Conservation (phyloP, 2,888 invertebrate species). For the Chymomyza procnemis region DNA sequence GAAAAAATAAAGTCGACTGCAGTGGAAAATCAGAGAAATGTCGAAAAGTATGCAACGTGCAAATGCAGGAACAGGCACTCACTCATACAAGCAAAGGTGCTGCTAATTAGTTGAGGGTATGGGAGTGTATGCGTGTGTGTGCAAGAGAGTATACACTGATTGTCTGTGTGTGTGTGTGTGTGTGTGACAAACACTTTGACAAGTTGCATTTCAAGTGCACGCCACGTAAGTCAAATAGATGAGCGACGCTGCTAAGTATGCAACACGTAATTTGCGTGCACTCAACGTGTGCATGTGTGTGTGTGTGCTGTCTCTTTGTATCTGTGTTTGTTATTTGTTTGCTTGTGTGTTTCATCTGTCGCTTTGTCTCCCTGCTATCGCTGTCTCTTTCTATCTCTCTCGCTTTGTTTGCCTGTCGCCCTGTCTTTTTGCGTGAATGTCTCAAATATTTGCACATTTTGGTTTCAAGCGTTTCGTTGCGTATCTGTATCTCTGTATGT, state of each 20-base stretch:
- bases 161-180: not conserved
- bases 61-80: conserved; percentile 13
- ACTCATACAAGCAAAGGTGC: not conserved
- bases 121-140: not conserved
- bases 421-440: not conserved
- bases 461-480: not conserved
- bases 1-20: not conserved
- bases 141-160: not conserved
- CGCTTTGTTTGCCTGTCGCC: not conserved
- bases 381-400: not conserved
- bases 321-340: not conserved
- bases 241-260: conserved; percentile 7
- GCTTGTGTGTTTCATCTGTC: not conserved
- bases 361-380: not conserved
- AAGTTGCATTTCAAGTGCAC: conserved; percentile 9
- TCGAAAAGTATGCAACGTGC: conserved; percentile 16
- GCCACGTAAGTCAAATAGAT: conserved; percentile 1
- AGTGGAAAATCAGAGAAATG: conserved; percentile 21
- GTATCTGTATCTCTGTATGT: not conserved
- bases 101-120: conserved; percentile 39
- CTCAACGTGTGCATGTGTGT: not conserved
- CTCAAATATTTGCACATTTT: conserved; percentile 6
- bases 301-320: not conserved
- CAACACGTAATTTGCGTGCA: conserved; percentile 9
- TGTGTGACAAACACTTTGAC: conserved; percentile 5